These are phyloP conservation scores for Brachyalestes nurse DNA, from an alignment of 2,797 vertebrate genomes.

Conservation along the genomic window DNA sequence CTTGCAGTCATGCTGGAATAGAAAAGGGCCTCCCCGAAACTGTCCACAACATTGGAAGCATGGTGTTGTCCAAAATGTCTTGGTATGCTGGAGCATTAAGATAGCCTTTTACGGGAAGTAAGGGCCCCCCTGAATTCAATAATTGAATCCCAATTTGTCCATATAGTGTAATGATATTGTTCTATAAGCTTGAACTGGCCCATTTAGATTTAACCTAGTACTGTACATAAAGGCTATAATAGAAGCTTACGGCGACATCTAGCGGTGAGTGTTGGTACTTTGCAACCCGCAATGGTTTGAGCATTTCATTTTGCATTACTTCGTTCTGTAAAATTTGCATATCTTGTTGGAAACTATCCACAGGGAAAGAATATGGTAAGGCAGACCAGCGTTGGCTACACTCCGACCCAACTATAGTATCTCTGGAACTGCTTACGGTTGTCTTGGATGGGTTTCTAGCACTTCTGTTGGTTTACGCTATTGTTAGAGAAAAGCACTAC, in stretches of 20 bases:
- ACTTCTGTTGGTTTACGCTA: conserved; percentile 72
- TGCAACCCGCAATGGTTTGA: neutral
- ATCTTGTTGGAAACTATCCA: conserved; percentile 18
- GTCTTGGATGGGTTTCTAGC: conserved; percentile 70
- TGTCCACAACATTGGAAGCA: no score
- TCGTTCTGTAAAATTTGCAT: neutral
- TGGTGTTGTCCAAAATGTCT: no score
- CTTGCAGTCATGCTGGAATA: no score
- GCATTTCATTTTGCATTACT: neutral
- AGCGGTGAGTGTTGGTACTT: conserved; percentile 28
- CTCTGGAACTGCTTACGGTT: conserved; percentile 77
- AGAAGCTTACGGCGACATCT: conserved; percentile 37
- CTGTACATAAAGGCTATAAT: neutral
- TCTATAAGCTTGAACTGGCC: neutral
- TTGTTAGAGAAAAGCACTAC: conserved; percentile 77
- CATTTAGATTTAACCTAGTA: neutral
- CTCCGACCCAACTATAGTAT: conserved; percentile 75
- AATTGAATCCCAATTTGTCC: no score
- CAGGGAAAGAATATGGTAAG: conserved; percentile 86
- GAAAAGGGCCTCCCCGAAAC: no score
- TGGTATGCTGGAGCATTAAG: no score
- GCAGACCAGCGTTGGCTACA: conserved; percentile 80
- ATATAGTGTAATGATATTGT: neutral
- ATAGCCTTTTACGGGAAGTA: no score
- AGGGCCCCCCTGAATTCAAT: no score